Conservation (phyloP, 2,888 invertebrate genomes). For the Cheilosia scutellata region DNA sequence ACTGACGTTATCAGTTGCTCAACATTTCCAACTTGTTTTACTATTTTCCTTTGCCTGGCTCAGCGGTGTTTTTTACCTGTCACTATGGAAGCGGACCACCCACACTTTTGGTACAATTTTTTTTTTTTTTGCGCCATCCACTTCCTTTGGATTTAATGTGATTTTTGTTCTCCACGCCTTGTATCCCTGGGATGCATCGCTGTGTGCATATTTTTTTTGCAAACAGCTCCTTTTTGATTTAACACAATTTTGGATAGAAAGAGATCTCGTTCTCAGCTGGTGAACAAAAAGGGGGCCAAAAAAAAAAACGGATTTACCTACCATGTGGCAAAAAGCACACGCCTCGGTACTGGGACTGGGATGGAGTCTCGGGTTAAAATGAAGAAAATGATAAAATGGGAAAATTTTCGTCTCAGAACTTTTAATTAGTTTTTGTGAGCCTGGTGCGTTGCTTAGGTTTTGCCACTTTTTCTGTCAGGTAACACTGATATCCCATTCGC, state of each 20-base stretch:
- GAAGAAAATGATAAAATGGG: slow-evolving; percentile 76
- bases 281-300: not conserved
- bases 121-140: slow-evolving; percentile 11
- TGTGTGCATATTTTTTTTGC: slow-evolving; percentile 53
- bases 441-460: slow-evolving; percentile 70
- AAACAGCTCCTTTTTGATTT: slow-evolving; percentile 67
- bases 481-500: slow-evolving; percentile 32
- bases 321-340: slow-evolving; percentile 71
- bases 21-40: slow-evolving; percentile 72
- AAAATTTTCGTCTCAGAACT: slow-evolving; percentile 83
- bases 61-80: slow-evolving; percentile 64
- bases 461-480: slow-evolving; percentile 45
- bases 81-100: slow-evolving; percentile 54
- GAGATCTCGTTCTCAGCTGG: slow-evolving; percentile 35
- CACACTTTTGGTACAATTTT: slow-evolving; percentile 10
- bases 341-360: slow-evolving; percentile 16
- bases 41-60: slow-evolving; percentile 48
- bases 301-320: slow-evolving; percentile 68
- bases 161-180: slow-evolving; percentile 62
- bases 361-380: slow-evolving; percentile 46
- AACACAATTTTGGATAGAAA: slow-evolving; percentile 69
- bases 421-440: slow-evolving; percentile 84
- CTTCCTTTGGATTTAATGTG: slow-evolving; percentile 59
- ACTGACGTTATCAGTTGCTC: slow-evolving; percentile 75
- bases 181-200: slow-evolving; percentile 51